phyloP scores from a whole-genome alignment of 2,113 vertebrate genomes.

The Anser brachyrhynchus region DNA sequence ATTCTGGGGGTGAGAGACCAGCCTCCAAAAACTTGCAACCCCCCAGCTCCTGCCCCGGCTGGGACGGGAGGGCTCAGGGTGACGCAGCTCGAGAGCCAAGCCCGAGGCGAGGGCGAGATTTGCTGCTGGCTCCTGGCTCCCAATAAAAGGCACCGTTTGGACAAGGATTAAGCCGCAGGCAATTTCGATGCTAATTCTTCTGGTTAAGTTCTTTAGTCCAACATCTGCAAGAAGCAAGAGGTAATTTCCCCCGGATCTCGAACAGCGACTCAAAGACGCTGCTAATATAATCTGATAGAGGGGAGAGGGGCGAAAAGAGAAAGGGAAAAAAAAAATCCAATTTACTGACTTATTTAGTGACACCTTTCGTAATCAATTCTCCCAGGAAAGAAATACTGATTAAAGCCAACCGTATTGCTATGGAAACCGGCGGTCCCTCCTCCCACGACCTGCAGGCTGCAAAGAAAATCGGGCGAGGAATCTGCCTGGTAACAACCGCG shows the following conservation, averaged over 20 bases:
- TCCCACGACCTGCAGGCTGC: slow-evolving; percentile 36
- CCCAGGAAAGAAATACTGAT: slow-evolving; percentile 63
- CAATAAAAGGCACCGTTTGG: background rate
- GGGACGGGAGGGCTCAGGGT: background rate
- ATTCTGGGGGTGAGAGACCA: background rate
- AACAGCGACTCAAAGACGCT: background rate
- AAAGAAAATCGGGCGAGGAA: slow-evolving; percentile 51
- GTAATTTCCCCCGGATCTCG: background rate
- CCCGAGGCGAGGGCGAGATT: no score
- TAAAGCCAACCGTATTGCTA: slow-evolving; percentile 67
- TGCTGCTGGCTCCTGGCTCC: background rate
- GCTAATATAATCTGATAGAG: background rate
- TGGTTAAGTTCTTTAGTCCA: background rate
- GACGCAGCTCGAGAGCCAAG: no score
- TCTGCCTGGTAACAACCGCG: slow-evolving; percentile 70
- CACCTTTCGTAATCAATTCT: slow-evolving; percentile 50
- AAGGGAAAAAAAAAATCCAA: background rate
- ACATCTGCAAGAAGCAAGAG: background rate
- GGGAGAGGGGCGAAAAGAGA: background rate
- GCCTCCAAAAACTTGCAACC: background rate
- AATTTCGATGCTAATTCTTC: slow-evolving; percentile 2
- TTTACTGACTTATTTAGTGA: slow-evolving; percentile 58
- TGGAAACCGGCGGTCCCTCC: slow-evolving; percentile 71
- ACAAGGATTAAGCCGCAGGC: background rate
- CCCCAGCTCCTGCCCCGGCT: rapidly evolving